These are phyloP conservation scores for Drosophila paranaensis DNA, from an alignment of 2,888 invertebrate species.

Conservation along the genomic window DNA sequence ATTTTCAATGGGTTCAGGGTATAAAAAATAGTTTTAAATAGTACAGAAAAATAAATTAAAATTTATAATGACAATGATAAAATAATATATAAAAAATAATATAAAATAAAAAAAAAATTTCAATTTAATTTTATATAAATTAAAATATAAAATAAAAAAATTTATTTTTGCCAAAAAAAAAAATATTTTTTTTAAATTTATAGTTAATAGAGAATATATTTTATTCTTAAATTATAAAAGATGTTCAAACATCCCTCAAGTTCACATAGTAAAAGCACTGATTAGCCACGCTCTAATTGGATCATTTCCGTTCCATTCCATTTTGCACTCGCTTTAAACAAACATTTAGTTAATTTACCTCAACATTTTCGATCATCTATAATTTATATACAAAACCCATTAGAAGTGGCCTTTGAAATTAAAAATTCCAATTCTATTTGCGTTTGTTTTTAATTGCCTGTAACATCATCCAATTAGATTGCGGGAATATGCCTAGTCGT, in stretches of 20 bases:
- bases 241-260: too few species aligned
- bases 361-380: neutral
- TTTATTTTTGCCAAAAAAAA: too few species aligned
- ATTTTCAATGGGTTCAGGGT: too few species aligned
- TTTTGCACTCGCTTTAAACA: neutral
- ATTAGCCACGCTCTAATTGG: neutral
- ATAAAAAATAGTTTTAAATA: too few species aligned
- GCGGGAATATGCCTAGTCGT: neutral
- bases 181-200: too few species aligned
- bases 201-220: too few species aligned
- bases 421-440: constrained; percentile 6
- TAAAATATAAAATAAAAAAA: too few species aligned
- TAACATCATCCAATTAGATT: constrained; percentile 44
- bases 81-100: too few species aligned
- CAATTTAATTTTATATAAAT: neutral
- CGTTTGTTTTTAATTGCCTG: constrained; percentile 50
- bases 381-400: neutral
- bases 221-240: too few species aligned
- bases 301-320: neutral
- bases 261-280: neutral
- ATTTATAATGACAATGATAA: neutral
- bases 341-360: neutral
- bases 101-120: too few species aligned
- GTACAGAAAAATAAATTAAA: too few species aligned
- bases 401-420: neutral